phyloP scores from a whole-genome alignment of 2,113 vertebrate genomes.

The Apaloderma vittatum region DNA sequence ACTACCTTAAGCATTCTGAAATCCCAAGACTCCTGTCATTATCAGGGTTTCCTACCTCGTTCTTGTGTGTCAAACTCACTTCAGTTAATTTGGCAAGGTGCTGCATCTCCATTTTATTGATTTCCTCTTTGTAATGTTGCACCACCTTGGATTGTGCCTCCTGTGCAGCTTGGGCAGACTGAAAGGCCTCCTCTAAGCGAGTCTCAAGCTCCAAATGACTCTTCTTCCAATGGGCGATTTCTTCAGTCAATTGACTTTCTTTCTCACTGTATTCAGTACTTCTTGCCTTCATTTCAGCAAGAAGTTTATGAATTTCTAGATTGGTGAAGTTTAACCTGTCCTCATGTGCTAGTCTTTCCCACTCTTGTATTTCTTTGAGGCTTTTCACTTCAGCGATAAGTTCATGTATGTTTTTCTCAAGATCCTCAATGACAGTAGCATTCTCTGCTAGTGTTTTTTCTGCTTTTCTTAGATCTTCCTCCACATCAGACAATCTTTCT shows the following conservation, averaged over 20 bases:
- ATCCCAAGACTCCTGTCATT: neutral
- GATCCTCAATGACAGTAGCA: slow-evolving; percentile 17
- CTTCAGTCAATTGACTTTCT: slow-evolving; percentile 57
- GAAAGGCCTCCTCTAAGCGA: slow-evolving; percentile 62
- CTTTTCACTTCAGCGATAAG: slow-evolving; percentile 75
- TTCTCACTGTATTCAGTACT: slow-evolving; percentile 75
- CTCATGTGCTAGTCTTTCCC: slow-evolving; percentile 81
- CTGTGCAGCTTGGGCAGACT: slow-evolving; percentile 29
- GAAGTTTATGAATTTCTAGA: slow-evolving; percentile 74
- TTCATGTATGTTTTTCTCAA: slow-evolving; percentile 71
- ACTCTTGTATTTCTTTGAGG: slow-evolving; percentile 74
- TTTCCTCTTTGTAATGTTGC: slow-evolving; percentile 66
- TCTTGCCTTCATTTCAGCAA: slow-evolving; percentile 76
- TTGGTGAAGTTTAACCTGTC: slow-evolving; percentile 78
- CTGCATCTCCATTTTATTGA: slow-evolving; percentile 60
- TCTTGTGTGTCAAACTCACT: slow-evolving; percentile 14
- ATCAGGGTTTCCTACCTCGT: neutral
- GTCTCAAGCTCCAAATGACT: slow-evolving; percentile 59
- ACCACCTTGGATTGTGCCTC: slow-evolving; percentile 54
- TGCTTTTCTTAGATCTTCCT: slow-evolving; percentile 57
- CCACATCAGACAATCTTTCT: slow-evolving; percentile 68
- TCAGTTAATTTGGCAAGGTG: slow-evolving; percentile 70
- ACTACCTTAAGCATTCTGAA: neutral
- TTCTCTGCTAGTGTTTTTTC: slow-evolving; percentile 63
- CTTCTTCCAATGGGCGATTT: slow-evolving; percentile 61